A percentile compares a stretch with the other conserved stretches of the same genome.
These are phyloP conservation scores for Stictonetta naevosa DNA, from an alignment of 2,113 vertebrate genomes.

Conservation along the genomic window DNA sequence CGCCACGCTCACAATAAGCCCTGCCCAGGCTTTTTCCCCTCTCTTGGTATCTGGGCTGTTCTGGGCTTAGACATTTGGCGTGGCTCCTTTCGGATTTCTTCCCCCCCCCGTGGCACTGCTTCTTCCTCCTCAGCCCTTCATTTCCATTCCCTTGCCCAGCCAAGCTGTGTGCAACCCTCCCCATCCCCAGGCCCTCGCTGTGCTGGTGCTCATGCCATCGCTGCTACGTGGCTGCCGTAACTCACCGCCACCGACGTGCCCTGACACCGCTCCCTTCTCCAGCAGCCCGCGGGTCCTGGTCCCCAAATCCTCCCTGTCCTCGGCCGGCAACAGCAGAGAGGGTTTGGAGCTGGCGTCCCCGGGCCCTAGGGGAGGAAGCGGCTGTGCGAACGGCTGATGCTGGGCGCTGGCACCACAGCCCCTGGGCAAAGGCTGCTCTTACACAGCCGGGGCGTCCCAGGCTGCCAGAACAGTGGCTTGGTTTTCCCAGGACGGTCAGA, in stretches of 20 bases:
- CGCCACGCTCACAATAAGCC: fast-evolving
- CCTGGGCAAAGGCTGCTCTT: neutral
- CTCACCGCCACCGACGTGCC: neutral
- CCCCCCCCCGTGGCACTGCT: neutral
- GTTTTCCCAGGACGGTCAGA: neutral
- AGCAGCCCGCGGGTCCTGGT: neutral
- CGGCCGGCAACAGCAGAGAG: fast-evolving
- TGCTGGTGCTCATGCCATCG: no score
- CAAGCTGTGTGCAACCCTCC: neutral
- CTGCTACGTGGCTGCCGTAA: fast-evolving
- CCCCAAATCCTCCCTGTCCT: neutral
- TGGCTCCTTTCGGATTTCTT: neutral
- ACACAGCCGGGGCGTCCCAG: neutral
- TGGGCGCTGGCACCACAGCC: neutral
- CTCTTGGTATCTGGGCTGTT: neutral
- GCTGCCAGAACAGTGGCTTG: neutral
- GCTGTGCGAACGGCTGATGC: neutral
- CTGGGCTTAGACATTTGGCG: neutral
- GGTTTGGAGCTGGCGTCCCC: neutral
- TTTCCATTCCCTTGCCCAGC: neutral
- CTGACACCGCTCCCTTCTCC: neutral
- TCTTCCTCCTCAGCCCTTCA: neutral
- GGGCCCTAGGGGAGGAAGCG: neutral
- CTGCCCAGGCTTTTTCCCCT: neutral
- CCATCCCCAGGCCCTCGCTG: neutral